phyloP scores from a whole-genome alignment of 2,888 invertebrate genomes.

The Lasioglossum pauxillum region DNA sequence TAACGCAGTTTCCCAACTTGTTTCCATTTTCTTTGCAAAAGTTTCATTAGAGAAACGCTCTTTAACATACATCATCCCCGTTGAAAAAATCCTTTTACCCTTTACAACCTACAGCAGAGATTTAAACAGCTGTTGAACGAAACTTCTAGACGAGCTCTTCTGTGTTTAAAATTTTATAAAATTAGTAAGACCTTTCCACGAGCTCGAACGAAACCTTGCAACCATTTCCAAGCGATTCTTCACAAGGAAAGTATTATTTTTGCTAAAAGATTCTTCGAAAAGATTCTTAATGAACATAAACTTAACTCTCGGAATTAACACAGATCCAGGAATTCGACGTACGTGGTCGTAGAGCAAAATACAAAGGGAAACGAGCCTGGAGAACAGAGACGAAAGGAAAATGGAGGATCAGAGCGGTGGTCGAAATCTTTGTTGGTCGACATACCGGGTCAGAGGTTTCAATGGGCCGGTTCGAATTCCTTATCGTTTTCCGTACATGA shows the following conservation, averaged over 20 bases:
- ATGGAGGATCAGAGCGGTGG: background rate
- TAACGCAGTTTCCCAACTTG: background rate
- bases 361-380: background rate
- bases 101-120: background rate
- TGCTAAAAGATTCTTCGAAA: background rate
- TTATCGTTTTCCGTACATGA: slow-evolving; percentile 72
- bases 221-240: background rate
- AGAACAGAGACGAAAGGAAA: background rate
- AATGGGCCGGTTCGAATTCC: slow-evolving; percentile 77
- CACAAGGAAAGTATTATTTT: background rate
- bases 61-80: background rate
- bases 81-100: background rate
- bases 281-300: background rate
- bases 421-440: slow-evolving; percentile 76
- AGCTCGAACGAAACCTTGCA: background rate
- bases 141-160: background rate
- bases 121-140: background rate
- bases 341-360: background rate
- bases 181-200: background rate
- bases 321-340: background rate
- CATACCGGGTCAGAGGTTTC: slow-evolving; percentile 80
- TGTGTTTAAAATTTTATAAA: background rate
- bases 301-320: background rate
- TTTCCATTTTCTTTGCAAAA: background rate
- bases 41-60: background rate